These are phyloP conservation scores for Aurelia aurita complex sp. Pacific DNA, from an alignment of 30 jellyfish, hydroid and myxozoan genomes.

Conservation along the genomic window DNA sequence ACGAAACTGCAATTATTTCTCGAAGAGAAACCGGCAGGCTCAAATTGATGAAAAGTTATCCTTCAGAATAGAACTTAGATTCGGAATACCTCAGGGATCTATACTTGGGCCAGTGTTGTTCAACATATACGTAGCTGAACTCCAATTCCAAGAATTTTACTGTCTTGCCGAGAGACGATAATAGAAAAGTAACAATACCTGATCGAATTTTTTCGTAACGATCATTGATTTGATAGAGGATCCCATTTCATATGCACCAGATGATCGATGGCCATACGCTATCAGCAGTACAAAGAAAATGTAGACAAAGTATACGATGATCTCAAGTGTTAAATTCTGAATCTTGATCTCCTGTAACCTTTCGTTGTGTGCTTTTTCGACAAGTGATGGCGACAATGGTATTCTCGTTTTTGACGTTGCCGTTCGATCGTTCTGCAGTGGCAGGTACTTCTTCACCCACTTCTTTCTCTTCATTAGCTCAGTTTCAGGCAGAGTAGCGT, in stretches of 20 bases:
- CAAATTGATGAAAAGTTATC: constrained; percentile 35
- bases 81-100: constrained; percentile 72
- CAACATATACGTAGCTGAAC: constrained; percentile 51
- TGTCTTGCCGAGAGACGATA: too few species aligned
- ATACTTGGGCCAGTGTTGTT: constrained; percentile 67
- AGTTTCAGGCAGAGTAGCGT: constrained; percentile 48
- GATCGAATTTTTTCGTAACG: constrained; percentile 63
- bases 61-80: constrained; percentile 10
- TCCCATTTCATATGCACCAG: constrained; percentile 73
- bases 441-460: constrained; percentile 22
- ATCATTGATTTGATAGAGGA: constrained; percentile 36
- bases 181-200: constrained; percentile 32
- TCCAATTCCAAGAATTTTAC: not conserved
- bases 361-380: constrained; percentile 41
- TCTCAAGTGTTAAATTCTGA: constrained; percentile 53
- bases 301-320: constrained; percentile 49
- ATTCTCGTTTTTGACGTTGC: constrained; percentile 15
- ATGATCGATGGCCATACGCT: constrained; percentile 92
- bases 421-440: not conserved
- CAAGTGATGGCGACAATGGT: constrained; percentile 48
- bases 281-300: constrained; percentile 66
- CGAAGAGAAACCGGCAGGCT: constrained; percentile 48
- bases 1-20: constrained; percentile 15
- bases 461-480: constrained; percentile 33
- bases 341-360: constrained; percentile 49